Conservation (phyloP, 2,888 invertebrate genomes). For the Alentia gelatinosa region DNA sequence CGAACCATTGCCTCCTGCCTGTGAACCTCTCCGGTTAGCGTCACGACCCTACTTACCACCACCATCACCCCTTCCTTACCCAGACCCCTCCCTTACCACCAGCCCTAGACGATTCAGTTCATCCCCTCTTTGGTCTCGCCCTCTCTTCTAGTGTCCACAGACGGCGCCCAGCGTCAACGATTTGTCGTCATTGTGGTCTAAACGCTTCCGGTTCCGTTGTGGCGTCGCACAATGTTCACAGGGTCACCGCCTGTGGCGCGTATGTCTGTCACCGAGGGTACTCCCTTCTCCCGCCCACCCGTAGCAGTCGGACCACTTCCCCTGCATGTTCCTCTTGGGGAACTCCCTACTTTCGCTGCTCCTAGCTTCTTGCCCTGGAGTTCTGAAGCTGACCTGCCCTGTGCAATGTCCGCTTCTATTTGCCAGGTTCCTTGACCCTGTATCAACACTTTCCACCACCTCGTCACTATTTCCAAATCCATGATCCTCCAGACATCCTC, state of each 20-base stretch:
- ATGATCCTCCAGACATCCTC: not conserved
- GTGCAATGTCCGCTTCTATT: no score
- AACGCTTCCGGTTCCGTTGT: not conserved
- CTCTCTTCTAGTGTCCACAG: no score
- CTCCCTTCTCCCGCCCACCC: no score
- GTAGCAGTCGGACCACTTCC: no score
- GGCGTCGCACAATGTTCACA: not conserved
- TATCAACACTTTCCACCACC: not conserved
- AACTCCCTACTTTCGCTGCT: not conserved
- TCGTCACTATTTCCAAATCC: not conserved
- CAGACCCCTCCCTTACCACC: not conserved
- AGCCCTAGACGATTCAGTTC: not conserved
- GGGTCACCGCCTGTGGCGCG: not conserved
- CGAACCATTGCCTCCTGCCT: not conserved
- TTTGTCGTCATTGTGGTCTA: not conserved
- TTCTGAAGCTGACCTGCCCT: no score
- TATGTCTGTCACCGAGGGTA: not conserved
- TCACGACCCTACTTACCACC: not conserved
- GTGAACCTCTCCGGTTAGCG: not conserved
- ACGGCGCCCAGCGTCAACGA: no score
- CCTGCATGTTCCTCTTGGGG: no score
- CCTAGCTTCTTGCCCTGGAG: no score
- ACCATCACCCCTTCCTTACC: not conserved
- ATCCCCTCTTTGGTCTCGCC: no score
- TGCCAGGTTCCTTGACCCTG: no score